These are phyloP conservation scores for Mya arenaria DNA, from an alignment of 1,140 invertebrate species.

Conservation along the genomic window DNA sequence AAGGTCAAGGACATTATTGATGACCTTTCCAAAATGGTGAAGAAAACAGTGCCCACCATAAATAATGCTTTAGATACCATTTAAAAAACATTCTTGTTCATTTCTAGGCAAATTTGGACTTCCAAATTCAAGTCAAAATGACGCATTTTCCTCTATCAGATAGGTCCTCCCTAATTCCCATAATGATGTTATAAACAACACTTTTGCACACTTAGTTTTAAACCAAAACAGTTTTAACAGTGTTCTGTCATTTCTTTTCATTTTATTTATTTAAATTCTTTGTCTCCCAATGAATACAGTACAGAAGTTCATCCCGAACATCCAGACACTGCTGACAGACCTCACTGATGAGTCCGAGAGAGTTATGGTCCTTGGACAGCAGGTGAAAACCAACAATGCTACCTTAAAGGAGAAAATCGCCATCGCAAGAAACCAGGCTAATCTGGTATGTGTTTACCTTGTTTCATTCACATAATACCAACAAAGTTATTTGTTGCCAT, in stretches of 20 bases:
- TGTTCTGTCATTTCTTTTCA: too few species aligned
- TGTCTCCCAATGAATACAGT: constrained; percentile 85
- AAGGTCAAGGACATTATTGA: not conserved
- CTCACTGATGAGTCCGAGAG: constrained; percentile 84
- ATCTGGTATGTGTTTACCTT: constrained; percentile 80
- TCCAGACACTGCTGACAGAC: constrained; percentile 83
- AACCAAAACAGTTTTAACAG: not conserved
- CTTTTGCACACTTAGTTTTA: not conserved
- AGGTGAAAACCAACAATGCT: constrained; percentile 84
- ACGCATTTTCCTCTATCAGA: too few species aligned
- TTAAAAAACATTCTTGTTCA: too few species aligned
- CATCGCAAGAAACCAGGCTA: constrained; percentile 89
- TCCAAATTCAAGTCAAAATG: too few species aligned
- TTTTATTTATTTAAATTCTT: not conserved
- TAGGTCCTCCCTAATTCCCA: too few species aligned
- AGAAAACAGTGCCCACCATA: not conserved
- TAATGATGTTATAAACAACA: not conserved
- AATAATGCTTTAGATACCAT: not conserved
- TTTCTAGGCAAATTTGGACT: too few species aligned
- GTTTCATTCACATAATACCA: too few species aligned
- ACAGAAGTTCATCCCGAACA: constrained; percentile 85
- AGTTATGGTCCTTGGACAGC: constrained; percentile 79
- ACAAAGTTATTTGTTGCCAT: not conserved
- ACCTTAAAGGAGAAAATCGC: constrained; percentile 89
- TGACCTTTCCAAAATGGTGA: too few species aligned